Evolutionary conservation across 2,888 invertebrate genomes (phyloP).

Genomic region (Acanthoscelides obtectus): DNA sequence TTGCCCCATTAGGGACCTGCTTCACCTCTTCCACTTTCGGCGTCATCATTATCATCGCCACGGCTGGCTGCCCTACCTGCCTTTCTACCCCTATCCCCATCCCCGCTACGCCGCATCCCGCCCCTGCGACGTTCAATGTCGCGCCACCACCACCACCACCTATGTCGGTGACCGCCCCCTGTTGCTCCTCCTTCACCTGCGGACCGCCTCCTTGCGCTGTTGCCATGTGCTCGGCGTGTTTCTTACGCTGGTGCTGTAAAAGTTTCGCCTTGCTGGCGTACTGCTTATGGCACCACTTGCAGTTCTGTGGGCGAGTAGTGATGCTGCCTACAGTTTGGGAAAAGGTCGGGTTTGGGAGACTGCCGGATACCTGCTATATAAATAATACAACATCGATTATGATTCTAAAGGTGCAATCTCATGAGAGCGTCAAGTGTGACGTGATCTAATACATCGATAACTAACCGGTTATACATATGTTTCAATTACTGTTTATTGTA

Average conservation of each 20-base stretch:
- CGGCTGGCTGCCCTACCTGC: background rate
- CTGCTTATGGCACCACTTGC: conserved; percentile 81
- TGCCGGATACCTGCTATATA: conserved; percentile 5
- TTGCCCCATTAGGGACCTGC: no score
- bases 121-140: background rate
- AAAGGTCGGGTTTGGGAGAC: conserved; percentile 57
- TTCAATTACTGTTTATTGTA: no score
- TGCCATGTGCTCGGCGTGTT: conserved; percentile 52
- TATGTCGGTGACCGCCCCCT: no score
- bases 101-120: background rate
- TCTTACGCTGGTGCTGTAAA: conserved; percentile 63
- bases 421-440: no score
- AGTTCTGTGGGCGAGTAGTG: conserved; percentile 65
- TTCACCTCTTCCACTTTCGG: background rate
- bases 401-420: no score
- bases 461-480: no score
- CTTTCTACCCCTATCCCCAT: background rate
- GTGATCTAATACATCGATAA: no score
- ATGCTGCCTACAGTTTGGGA: conserved; percentile 70
- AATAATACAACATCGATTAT: no score
- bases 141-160: no score
- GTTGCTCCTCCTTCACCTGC: background rate
- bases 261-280: conserved; percentile 76
- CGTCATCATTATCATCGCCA: background rate
- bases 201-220: conserved; percentile 9